Conservation (phyloP, 2,113 vertebrate genomes). For the Prunella fulvescens region DNA sequence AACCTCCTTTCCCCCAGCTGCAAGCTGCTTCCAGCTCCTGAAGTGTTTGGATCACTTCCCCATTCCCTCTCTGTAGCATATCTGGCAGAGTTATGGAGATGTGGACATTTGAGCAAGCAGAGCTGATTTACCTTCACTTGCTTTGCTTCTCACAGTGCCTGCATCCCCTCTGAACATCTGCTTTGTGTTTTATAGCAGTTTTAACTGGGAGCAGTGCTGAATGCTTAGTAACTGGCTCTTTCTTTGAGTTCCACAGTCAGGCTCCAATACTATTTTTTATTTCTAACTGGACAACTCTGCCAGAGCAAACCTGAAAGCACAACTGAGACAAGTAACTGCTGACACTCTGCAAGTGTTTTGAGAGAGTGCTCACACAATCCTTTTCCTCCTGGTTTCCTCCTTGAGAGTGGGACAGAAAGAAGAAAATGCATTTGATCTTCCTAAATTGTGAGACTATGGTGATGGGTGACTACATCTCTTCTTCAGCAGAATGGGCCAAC, state of each 20-base stretch:
- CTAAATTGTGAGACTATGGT: not conserved
- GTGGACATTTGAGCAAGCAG: not conserved
- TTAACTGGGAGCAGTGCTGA: not conserved
- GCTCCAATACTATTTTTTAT: not conserved
- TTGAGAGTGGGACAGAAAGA: not conserved
- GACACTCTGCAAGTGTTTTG: not conserved
- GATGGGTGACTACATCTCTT: not conserved
- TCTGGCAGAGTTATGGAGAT: not conserved
- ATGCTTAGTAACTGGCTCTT: not conserved
- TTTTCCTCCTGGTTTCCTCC: not conserved
- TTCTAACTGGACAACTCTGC: not conserved
- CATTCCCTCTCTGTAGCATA: not conserved
- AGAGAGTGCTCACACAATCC: not conserved
- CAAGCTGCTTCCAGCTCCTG: not conserved
- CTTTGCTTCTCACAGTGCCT: not conserved
- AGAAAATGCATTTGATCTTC: not conserved
- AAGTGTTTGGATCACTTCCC: not conserved
- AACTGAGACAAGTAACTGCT: not conserved
- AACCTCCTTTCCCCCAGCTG: not conserved
- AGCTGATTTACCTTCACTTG: not conserved
- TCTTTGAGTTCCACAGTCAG: not conserved
- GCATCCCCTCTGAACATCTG: not conserved
- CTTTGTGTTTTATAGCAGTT: not conserved
- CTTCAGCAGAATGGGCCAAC: not conserved
- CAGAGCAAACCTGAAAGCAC: not conserved